phyloP scores from a whole-genome alignment of 2,888 invertebrate genomes.

The Idaea biselata region DNA sequence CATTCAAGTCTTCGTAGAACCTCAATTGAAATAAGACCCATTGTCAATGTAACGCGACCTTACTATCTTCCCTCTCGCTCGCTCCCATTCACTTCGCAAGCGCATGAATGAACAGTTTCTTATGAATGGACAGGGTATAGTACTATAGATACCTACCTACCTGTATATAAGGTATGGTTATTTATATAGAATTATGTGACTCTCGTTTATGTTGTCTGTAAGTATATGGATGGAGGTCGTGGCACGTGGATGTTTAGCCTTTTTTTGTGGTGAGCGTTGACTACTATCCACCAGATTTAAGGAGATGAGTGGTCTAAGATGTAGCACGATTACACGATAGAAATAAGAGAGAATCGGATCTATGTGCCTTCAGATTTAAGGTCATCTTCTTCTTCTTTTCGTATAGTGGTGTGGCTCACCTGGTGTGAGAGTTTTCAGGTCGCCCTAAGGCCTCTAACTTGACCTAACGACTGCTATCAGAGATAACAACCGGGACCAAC shows the following conservation, averaged over 20 bases:
- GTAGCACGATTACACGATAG: too few relatives aligned
- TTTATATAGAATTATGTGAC: constrained; percentile 60
- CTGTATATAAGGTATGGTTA: constrained; percentile 50
- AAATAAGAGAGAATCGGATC: too few relatives aligned
- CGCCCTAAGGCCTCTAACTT: too few relatives aligned
- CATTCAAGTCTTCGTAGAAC: constrained; percentile 65
- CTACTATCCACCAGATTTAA: neutral
- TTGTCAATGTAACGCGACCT: constrained; percentile 74
- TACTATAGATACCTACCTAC: constrained; percentile 74
- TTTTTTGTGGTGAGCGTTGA: constrained; percentile 34
- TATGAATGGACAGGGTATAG: constrained; percentile 77
- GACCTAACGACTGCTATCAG: too few relatives aligned
- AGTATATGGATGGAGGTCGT: constrained; percentile 45
- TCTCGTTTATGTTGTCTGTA: constrained; percentile 39
- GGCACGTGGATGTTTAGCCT: constrained; percentile 68
- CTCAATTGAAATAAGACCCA: constrained; percentile 61
- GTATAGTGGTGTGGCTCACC: too few relatives aligned
- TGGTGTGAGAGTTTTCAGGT: too few relatives aligned
- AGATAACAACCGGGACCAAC: too few relatives aligned
- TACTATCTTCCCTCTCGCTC: constrained; percentile 60
- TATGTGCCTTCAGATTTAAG: too few relatives aligned
- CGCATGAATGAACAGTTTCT: constrained; percentile 79
- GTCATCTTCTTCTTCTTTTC: too few relatives aligned
- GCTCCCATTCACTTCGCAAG: constrained; percentile 74
- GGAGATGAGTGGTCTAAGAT: neutral